Evolutionary conservation across 2,888 invertebrate genomes (phyloP).

Genomic region (Halictus ligatus): DNA sequence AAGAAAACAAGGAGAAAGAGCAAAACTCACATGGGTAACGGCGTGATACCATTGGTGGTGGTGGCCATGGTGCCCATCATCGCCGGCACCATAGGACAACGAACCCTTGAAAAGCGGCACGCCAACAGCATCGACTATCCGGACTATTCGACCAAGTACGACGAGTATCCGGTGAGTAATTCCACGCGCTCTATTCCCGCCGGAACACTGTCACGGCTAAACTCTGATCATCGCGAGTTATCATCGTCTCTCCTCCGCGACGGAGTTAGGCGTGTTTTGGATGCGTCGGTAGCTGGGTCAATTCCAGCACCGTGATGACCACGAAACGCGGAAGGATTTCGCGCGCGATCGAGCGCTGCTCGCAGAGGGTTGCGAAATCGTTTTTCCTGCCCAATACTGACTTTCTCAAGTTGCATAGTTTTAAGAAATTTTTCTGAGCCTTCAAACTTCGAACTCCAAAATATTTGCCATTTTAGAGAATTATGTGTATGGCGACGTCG

Average conservation of each 20-base stretch:
- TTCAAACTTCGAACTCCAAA: no score
- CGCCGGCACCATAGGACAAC: constrained; percentile 54
- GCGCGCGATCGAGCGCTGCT: not conserved
- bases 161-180: constrained; percentile 66
- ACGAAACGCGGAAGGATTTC: not conserved
- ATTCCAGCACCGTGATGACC: not conserved
- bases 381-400: no score
- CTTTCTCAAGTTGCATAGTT: no score
- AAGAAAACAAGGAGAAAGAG: not conserved
- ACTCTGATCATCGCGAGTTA: not conserved
- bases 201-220: not conserved
- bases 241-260: not conserved
- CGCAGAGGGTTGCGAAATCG: no score
- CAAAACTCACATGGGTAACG: constrained; percentile 49
- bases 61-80: constrained; percentile 62
- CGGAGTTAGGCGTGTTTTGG: not conserved
- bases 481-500: no score
- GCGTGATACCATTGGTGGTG: constrained; percentile 51
- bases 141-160: constrained; percentile 58
- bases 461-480: no score
- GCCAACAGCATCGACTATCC: constrained; percentile 43
- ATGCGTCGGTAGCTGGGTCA: not conserved
- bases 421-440: no score
- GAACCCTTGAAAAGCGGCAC: constrained; percentile 50
- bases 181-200: not conserved